A percentile compares a stretch with the other conserved stretches of the same genome.
Evolutionary conservation across 2,113 vertebrate species (phyloP).

Genomic region (Notothenia coriiceps): DNA sequence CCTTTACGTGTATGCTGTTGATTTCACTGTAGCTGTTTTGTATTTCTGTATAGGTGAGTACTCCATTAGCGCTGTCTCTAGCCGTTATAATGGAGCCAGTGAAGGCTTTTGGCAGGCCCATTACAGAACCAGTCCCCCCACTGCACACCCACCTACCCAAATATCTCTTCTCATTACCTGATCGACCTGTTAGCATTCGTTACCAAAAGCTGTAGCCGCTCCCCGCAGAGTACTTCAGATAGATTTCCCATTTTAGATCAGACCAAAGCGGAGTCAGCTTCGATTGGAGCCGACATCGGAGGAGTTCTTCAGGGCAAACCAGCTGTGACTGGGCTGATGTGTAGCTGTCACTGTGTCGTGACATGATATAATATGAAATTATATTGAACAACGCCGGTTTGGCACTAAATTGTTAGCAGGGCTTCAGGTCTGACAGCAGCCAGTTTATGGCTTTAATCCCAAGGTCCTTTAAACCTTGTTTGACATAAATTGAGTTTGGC

Average conservation of each 20-base stretch:
- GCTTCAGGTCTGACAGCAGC: conserved; percentile 98
- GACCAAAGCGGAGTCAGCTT: conserved; percentile 91
- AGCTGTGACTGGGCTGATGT: conserved; percentile 95
- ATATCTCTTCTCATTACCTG: conserved; percentile 81
- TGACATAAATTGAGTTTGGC: conserved; percentile 99
- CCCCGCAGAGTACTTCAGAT: conserved; percentile 80
- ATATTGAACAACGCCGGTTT: conserved; percentile 98
- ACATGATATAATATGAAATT: conserved; percentile 99
- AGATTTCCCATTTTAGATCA: conserved; percentile 88
- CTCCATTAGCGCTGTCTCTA: conserved; percentile 70
- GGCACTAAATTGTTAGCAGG: conserved; percentile 98
- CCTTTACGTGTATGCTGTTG: conserved; percentile 39
- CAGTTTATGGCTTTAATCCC: conserved; percentile 99
- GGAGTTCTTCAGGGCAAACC: conserved; percentile 98
- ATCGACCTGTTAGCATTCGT: conserved; percentile 80
- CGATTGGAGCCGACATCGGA: conserved; percentile 90
- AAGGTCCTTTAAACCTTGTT: conserved; percentile 99
- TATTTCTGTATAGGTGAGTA: conserved; percentile 53
- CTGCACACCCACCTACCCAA: conserved; percentile 60
- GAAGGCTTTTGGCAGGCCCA: conserved; percentile 78
- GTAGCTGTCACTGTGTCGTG: conserved; percentile 93
- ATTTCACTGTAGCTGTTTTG: conserved; percentile 55
- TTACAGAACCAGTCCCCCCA: conserved; percentile 54
- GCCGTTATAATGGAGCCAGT: conserved; percentile 58
- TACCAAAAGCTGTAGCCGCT: conserved; percentile 73